Base-by-base conservation (phyloP, 2,113 vertebrate genomes). In the Scomber scombrus region DNA sequence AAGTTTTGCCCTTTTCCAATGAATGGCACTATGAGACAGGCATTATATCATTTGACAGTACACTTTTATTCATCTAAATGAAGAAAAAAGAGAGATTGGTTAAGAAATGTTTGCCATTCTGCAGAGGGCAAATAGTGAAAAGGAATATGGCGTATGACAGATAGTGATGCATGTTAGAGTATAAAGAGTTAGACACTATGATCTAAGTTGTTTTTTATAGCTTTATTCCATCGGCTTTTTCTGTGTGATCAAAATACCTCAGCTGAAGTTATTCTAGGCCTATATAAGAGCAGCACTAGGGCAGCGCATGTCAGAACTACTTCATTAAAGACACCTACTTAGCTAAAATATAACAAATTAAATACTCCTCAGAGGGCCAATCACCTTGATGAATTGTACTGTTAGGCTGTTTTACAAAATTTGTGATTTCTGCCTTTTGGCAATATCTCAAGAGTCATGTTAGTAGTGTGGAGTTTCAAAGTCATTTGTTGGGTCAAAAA, bases 1-100 rank as follows among this genome's bases (percentile, higher is more conserved):
- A 90, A 86, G 75, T 64, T 71, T 68, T 92, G 78, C 71, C 89
- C 82, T 92, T 91, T 93, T 81, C 81, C 56, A 16, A 57, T 82
- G 69, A 89, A 80, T 87, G 71, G 72, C 63, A 82, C 69, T 18
- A 57, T 66, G 58, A 71, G 69, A 83, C 55, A 75, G 79, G 75
- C 43, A 51, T 85, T 89, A 64, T 65, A 81, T 84, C 40, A 80
- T 77, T 75, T 86, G 75, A 80, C 73, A 77, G 61, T 46, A 80
- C 31, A 75, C 75, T 57, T 83, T 57, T 69, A 40, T 84, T 86
- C 72, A 77, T 82, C 65, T 63, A 72, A 82, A 84, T 52, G 34
- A 81, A 75, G 61, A 79, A 63, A 81, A 75, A 80, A 60, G 46
- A 80, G 29, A 46, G 40, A 60, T 1, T 75, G 11, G 45, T 78